A percentile compares a stretch with the other conserved stretches of the same genome.
Conservation (phyloP, 2,797 vertebrate species). For the Siniperca obscura region DNA sequence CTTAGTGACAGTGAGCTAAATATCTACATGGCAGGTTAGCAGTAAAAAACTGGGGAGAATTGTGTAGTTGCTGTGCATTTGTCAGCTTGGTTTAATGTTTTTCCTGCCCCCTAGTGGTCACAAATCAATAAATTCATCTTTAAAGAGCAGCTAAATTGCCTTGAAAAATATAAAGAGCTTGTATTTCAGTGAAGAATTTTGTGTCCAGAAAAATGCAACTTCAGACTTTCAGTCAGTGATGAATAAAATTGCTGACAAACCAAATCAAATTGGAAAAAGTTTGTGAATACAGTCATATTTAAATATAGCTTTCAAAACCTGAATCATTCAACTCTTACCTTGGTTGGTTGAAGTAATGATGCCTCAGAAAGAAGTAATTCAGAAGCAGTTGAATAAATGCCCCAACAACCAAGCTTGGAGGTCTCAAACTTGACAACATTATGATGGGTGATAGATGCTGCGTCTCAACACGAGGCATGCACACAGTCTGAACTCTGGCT, state of each 20-base stretch:
- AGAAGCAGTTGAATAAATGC: slow-evolving; percentile 26
- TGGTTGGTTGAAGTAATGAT: slow-evolving; percentile 20
- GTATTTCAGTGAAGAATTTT: background rate
- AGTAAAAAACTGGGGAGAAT: slow-evolving; percentile 51
- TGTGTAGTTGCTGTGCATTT: background rate
- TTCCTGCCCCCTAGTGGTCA: background rate
- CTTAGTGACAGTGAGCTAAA: slow-evolving; percentile 57
- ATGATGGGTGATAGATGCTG: slow-evolving; percentile 50
- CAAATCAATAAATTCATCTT: background rate
- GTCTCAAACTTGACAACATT: slow-evolving; percentile 48
- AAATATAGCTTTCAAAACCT: slow-evolving; percentile 15
- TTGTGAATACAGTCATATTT: slow-evolving; percentile 6
- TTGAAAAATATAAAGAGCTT: background rate
- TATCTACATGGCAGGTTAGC: slow-evolving; percentile 61
- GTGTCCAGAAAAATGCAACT: background rate
- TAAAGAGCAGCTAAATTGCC: background rate
- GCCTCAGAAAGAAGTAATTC: slow-evolving; percentile 25
- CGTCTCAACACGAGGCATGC: slow-evolving; percentile 44
- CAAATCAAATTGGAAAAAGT: background rate
- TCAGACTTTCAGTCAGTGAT: background rate
- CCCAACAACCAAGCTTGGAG: slow-evolving; percentile 33
- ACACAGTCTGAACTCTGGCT: slow-evolving; percentile 42
- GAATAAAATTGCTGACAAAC: background rate
- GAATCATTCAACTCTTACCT: background rate
- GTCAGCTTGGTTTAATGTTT: background rate